Base-by-base conservation (phyloP, 2,113 vertebrate genomes). In the Eolophus roseicapilla region DNA sequence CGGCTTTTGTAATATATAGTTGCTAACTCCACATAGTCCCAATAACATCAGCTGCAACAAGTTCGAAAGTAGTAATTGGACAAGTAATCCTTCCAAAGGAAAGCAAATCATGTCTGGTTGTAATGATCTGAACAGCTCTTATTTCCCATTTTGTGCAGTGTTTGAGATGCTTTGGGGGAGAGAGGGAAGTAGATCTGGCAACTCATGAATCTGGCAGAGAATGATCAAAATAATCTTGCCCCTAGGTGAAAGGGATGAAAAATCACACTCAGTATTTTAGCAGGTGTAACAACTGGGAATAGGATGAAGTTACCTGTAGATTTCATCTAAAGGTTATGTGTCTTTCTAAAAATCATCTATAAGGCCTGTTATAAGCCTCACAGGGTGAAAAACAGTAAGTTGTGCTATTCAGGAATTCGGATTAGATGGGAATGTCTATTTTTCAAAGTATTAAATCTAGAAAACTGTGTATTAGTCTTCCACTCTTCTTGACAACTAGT, bases 31-130 rank as follows among this genome's bases (percentile, higher is more conserved):
- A 43, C 24, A 37, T 73, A 46, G 68, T 73, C 91, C 92, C 62
- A 59, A 59, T 92, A 93, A 91, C 50, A 52, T 96, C 92, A 79
- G 46, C 93, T 92, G 94, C 59, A 96, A 82, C 39, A 92, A 31
- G n/a, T 95, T 95, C 96, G 75, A 95, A 96, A 93, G 78, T 87
- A 86, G 43, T 90, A 92, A 86, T 24, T 82, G 87, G 80, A 65
- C 46, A 52, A 95, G 60, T 91, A 79, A 80, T 64, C 83, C 79
- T 96, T 97, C 77, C 53, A 77, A 80, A 70, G 41, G 43, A 81
- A 97, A 96, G 68, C 37, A 87, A 73, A 70, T 83, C 59, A 70
- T 82, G 53, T 77, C 83, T 69, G 35, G 71, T 59, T 85, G 37
- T 17, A 60, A 39, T 81, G 1, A 1, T 39, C 55, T 33, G 14